A percentile compares a stretch with the other conserved stretches of the same genome.
These are phyloP conservation scores for Pheosia gnoma DNA, from an alignment of 2,888 invertebrate genomes.

Conservation along the genomic window DNA sequence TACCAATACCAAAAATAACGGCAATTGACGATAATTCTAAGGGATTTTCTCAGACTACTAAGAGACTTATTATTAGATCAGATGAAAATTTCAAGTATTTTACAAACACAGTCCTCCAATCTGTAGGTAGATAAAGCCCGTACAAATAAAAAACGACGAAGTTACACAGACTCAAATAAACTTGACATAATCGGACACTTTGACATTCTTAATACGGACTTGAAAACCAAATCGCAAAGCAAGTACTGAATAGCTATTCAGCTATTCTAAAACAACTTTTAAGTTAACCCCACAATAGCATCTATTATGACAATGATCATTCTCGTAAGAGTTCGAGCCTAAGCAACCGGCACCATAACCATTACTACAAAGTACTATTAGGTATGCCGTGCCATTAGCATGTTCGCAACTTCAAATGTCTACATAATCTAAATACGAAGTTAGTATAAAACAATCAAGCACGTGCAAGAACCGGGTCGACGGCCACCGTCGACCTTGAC, in stretches of 20 bases:
- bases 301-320: slow-evolving; percentile 1
- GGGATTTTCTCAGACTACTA: too few species aligned
- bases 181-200: not conserved
- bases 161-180: not conserved
- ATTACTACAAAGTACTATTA: too few species aligned
- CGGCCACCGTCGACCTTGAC: slow-evolving; percentile 75
- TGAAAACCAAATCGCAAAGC: not conserved
- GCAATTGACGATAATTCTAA: too few species aligned
- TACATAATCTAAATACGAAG: slow-evolving; percentile 40
- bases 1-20: too few species aligned
- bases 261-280: slow-evolving; percentile 4
- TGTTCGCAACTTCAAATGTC: slow-evolving; percentile 32
- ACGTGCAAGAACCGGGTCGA: slow-evolving; percentile 69
- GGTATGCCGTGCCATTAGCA: slow-evolving; percentile 6
- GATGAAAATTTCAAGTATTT: too few species aligned
- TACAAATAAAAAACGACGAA: too few species aligned
- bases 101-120: too few species aligned
- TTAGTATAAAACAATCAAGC: slow-evolving; percentile 70
- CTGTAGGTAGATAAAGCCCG: too few species aligned
- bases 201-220: not conserved
- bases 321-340: not conserved
- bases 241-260: too few species aligned
- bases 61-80: too few species aligned
- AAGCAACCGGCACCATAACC: not conserved
- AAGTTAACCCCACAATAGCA: not conserved